Conservation (phyloP, 2,113 vertebrate species). For the Scartelaos histophorus region DNA sequence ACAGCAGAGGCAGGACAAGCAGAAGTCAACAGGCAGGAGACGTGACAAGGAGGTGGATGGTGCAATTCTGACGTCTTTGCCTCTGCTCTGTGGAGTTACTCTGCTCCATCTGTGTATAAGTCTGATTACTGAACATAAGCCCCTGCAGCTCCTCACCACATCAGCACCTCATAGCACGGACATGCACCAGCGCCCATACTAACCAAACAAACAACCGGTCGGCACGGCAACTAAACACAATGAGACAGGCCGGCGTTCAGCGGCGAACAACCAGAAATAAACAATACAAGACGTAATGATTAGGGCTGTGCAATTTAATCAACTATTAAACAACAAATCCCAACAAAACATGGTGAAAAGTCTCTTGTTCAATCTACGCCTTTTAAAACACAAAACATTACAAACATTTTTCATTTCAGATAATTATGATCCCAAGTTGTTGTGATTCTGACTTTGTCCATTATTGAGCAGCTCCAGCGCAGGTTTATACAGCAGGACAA, state of each 20-base stretch:
- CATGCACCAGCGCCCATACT: slow-evolving; percentile 23
- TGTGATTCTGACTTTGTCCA: too few relatives aligned
- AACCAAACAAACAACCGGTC: slow-evolving; percentile 27
- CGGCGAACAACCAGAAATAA: neutral
- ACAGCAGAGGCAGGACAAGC: slow-evolving; percentile 25
- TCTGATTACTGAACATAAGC: slow-evolving; percentile 52
- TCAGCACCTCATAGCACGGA: slow-evolving; percentile 32
- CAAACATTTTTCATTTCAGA: too few relatives aligned
- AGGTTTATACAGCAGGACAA: neutral
- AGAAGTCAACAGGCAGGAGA: slow-evolving; percentile 29
- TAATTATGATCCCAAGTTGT: neutral
- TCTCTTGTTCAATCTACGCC: too few relatives aligned
- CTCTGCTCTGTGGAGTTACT: slow-evolving; percentile 49
- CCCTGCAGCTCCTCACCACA: slow-evolving; percentile 17
- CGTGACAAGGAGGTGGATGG: slow-evolving; percentile 22
- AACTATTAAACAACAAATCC: too few relatives aligned
- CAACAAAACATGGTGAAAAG: too few relatives aligned
- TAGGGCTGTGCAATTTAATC: neutral
- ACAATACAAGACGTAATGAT: neutral
- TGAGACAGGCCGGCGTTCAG: neutral
- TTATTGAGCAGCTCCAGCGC: neutral
- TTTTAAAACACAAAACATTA: too few relatives aligned
- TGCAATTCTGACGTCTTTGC: slow-evolving; percentile 34
- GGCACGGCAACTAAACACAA: slow-evolving; percentile 10
- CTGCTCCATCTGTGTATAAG: slow-evolving; percentile 62